Base-by-base conservation (phyloP, 2,888 invertebrate genomes). In the Thecocarcelia acutangulata region DNA sequence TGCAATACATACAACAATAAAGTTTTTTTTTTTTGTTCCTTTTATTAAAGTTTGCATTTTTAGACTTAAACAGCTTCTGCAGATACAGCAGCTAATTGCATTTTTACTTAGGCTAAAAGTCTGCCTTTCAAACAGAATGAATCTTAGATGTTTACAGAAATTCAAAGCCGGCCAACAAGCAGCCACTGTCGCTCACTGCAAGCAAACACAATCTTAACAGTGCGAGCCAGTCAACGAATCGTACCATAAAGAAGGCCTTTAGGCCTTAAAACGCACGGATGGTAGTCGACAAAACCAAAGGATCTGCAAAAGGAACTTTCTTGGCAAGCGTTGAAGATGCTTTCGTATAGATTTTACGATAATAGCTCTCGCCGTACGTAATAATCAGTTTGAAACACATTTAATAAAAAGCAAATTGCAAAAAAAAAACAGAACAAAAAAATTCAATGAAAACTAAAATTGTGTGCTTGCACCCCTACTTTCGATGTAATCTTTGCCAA, bases 1-100 rank as follows among this genome's bases (percentile, higher is more conserved):
- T 58, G 61, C 42, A 70, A 50, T 64, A 33, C 64, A 50, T 64
- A 33, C 64, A 12, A 58, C 58, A 58, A 50, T 40, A 50, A 37
- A 48, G 9, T 44, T 28, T 19, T 13, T 15, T 52, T 2, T 28
- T 61, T 42, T 5, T 42, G 44, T 19, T 46, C 9, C 6, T 11
- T 63, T 44, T 46, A 5, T 33, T 61, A 63, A 64, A 66, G 17
- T 79, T 37, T 73, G 72, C 40, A 52, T 72, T 66, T 78, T 70
- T 75, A 64, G 54, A 78, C 44, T 74, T 84, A 86, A 88, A 89
- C 87, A 85, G 88, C 89, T 89, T 89, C 88, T 89, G 88, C 89
- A 88, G 87, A 87, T 86, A 87, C 89, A 78, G 89, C 87, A 88
- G 89, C 88, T 89, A 89, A 89, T 88, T 85, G 85, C 85, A 84